Percentiles rank a stretch among this genome's conserved stretches.
Evolutionary conservation across 2,797 vertebrate species (phyloP).

Genomic region (Hemibagrus guttatus): DNA sequence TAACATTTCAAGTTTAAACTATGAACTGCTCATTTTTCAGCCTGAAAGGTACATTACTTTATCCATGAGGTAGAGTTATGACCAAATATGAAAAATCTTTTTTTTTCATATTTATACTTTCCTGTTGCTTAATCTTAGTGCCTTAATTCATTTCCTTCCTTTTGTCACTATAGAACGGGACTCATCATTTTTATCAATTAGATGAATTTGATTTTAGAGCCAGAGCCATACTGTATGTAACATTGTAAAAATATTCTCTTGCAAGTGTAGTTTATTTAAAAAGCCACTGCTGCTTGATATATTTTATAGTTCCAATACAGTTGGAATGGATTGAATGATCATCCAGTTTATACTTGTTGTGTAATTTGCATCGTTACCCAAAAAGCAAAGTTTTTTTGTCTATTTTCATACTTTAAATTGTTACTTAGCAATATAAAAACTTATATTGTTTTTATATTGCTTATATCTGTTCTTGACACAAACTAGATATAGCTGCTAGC

Average conservation of each 20-base stretch:
- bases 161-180: not conserved
- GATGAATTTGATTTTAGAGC: not conserved
- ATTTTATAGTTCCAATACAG: not conserved
- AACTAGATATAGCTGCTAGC: too few species aligned
- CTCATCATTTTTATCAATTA: not conserved
- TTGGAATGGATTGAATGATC: not conserved
- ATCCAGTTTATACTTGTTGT: not conserved
- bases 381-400: not conserved
- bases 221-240: not conserved
- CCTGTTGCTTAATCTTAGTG: not conserved
- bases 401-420: not conserved
- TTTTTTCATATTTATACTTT: not conserved
- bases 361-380: not conserved
- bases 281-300: too few species aligned
- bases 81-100: not conserved
- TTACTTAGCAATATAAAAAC: too few species aligned
- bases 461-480: too few species aligned
- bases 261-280: too few species aligned
- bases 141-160: not conserved
- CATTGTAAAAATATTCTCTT: not conserved
- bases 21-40: not conserved
- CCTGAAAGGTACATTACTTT: not conserved
- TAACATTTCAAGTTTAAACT: not conserved
- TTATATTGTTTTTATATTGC: too few species aligned
- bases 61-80: not conserved